Evolutionary conservation across 2,888 invertebrate genomes (phyloP).

Genomic region (Thereva unica): DNA sequence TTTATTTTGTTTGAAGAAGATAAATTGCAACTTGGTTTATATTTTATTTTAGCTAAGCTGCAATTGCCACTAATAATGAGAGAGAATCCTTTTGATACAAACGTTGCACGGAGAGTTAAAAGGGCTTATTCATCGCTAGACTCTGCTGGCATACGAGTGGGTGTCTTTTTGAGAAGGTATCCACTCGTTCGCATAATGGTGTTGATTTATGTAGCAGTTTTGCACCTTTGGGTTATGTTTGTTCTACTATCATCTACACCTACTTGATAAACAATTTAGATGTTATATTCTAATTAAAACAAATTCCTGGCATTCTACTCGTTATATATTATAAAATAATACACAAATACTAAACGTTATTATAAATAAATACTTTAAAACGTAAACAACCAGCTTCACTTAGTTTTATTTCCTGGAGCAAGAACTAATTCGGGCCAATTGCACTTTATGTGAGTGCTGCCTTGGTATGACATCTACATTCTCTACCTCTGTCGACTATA

Average conservation of each 20-base stretch:
- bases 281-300: background rate
- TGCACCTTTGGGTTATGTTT: conserved; percentile 83
- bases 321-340: background rate
- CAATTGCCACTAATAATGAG: conserved; percentile 72
- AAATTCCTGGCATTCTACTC: background rate
- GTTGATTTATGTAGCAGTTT: conserved; percentile 82
- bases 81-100: conserved; percentile 76
- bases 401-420: too few species aligned
- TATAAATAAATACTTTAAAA: too few species aligned
- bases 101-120: conserved; percentile 75
- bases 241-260: conserved; percentile 71
- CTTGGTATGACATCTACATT: too few species aligned
- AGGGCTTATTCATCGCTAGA: conserved; percentile 77
- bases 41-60: conserved; percentile 61
- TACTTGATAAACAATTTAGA: conserved; percentile 43
- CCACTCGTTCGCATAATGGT: conserved; percentile 81
- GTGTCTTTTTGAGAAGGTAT: conserved; percentile 78
- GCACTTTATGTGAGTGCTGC: too few species aligned
- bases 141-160: conserved; percentile 76
- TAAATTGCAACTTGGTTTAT: background rate
- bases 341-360: too few species aligned
- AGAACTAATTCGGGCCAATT: too few species aligned
- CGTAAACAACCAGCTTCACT: too few species aligned
- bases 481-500: too few species aligned
- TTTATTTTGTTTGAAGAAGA: background rate